Evolutionary conservation across 2,797 vertebrate species (phyloP).

Genomic region (Coregonus sp.): DNA sequence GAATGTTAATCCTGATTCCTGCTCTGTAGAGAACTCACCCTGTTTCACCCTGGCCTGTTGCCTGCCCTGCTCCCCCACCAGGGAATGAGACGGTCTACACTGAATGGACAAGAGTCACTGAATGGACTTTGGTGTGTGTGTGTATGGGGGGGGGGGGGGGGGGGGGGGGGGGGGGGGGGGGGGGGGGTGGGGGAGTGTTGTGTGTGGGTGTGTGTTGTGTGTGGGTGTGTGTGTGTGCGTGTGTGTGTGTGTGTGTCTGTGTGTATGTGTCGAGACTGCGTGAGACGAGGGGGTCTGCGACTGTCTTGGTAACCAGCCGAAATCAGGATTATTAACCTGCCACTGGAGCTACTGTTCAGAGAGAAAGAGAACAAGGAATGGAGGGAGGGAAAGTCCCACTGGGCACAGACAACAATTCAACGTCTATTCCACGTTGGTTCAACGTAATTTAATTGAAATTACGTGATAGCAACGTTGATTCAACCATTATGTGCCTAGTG

Average conservation of each 20-base stretch:
- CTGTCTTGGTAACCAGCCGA: conserved; percentile 55
- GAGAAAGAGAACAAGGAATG: conserved; percentile 18
- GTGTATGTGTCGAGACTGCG: conserved; percentile 42
- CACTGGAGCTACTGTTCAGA: conserved; percentile 51
- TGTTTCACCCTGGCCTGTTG: conserved; percentile 57
- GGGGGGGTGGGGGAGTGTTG: background rate
- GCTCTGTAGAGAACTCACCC: conserved; percentile 58
- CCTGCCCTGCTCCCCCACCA: conserved; percentile 47
- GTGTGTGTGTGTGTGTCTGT: conserved; percentile 2
- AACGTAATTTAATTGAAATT: too few species aligned
- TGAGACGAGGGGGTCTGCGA: conserved; percentile 51
- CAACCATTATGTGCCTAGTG: too few species aligned
- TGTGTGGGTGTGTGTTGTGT: background rate
- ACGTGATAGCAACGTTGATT: too few species aligned
- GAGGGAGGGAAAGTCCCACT: background rate
- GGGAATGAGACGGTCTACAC: conserved; percentile 60
- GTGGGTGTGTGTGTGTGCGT: conserved; percentile 10
- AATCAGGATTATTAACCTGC: conserved; percentile 53
- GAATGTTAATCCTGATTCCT: conserved; percentile 74
- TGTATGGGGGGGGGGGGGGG: conserved; percentile 8
- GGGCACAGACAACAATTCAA: background rate
- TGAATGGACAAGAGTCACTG: conserved; percentile 33
- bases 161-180: conserved; percentile 28
- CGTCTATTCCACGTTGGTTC: too few species aligned
- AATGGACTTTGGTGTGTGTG: conserved; percentile 31